phyloP scores from a whole-genome alignment of 2,113 vertebrate genomes.

The Sebastes fasciatus region DNA sequence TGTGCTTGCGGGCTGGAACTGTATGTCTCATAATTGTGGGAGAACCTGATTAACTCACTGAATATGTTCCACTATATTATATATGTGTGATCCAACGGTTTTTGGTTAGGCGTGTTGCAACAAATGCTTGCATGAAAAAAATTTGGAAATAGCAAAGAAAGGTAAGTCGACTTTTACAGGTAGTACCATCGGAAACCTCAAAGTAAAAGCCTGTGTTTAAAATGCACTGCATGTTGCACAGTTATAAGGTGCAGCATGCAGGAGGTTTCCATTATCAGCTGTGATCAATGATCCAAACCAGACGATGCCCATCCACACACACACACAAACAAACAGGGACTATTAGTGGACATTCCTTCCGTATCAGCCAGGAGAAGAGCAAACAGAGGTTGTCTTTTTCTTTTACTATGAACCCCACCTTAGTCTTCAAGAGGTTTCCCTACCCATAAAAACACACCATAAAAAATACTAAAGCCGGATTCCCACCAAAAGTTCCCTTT shows the following conservation, averaged over 20 bases:
- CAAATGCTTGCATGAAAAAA: neutral
- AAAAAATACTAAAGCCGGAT: neutral
- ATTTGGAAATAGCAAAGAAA: neutral
- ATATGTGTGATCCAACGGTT: too few species aligned
- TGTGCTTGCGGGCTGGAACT: slow-evolving; percentile 33
- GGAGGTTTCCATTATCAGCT: slow-evolving; percentile 17
- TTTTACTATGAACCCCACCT: slow-evolving; percentile 42
- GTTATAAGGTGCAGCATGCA: neutral
- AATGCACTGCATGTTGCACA: slow-evolving; percentile 3
- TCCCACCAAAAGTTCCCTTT: too few species aligned
- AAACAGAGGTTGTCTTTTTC: slow-evolving; percentile 53
- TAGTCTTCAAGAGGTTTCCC: slow-evolving; percentile 4
- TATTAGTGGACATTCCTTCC: slow-evolving; percentile 61
- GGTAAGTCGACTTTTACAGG: neutral
- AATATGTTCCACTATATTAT: slow-evolving; percentile 8
- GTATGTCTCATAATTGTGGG: slow-evolving; percentile 41
- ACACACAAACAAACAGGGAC: slow-evolving; percentile 10
- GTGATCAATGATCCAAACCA: slow-evolving; percentile 7
- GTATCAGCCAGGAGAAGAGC: slow-evolving; percentile 56
- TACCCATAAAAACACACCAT: neutral
- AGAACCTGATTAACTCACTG: slow-evolving; percentile 29
- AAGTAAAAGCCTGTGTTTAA: slow-evolving; percentile 3
- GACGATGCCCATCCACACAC: neutral
- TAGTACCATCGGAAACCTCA: neutral
- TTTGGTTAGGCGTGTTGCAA: neutral